Conservation (phyloP, 2,888 invertebrate genomes). For the Camptogramma bilineatum region DNA sequence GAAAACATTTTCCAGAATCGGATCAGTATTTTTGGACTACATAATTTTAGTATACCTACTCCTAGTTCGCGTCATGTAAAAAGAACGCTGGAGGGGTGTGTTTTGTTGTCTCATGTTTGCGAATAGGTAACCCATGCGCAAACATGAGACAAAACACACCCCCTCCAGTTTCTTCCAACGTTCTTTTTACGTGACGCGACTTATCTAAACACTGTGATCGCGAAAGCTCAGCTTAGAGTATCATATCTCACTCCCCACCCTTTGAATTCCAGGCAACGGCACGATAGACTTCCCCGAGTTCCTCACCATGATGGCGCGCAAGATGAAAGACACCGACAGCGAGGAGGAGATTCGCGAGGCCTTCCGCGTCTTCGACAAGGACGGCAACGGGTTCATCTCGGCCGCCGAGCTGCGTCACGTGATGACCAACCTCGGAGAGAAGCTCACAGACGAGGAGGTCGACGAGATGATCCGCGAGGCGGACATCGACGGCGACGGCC, state of each 20-base stretch:
- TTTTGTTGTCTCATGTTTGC: too few species aligned
- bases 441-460: constrained; percentile 99
- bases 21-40: too few species aligned
- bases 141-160: too few species aligned
- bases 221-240: background rate
- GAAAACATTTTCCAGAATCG: too few species aligned
- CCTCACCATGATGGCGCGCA: constrained; percentile 99
- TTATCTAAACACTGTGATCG: too few species aligned
- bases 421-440: constrained; percentile 99
- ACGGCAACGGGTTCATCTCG: constrained; percentile 99
- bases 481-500: constrained; percentile 99
- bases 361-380: constrained; percentile 99
- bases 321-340: constrained; percentile 99
- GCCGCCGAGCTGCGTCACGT: constrained; percentile 99
- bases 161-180: too few species aligned
- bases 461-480: constrained; percentile 99
- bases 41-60: too few species aligned
- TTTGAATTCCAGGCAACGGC: constrained; percentile 92
- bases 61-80: too few species aligned
- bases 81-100: too few species aligned
- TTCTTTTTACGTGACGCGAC: too few species aligned
- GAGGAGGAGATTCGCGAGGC: constrained; percentile 99
- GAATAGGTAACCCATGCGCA: too few species aligned
- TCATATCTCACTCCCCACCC: background rate
- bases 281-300: constrained; percentile 99